These are phyloP conservation scores for Pandemis corylana DNA, from an alignment of 2,888 invertebrate species.

Conservation along the genomic window DNA sequence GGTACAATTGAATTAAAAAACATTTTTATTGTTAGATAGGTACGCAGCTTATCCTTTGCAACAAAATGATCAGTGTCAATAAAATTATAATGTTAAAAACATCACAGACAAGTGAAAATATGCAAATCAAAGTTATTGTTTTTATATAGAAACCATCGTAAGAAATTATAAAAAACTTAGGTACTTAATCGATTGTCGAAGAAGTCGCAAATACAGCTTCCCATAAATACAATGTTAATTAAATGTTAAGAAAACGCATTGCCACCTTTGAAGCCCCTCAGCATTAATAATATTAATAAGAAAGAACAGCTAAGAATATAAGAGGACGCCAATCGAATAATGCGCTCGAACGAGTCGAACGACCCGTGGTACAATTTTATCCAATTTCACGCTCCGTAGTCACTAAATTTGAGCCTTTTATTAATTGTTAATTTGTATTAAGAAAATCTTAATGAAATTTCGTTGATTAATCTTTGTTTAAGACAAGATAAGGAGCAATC, in stretches of 20 bases:
- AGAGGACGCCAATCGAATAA: constrained; percentile 61
- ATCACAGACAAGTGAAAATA: too few species aligned
- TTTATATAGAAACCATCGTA: too few species aligned
- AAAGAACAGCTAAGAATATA: constrained; percentile 31
- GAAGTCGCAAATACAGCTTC: too few species aligned
- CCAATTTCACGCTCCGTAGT: constrained; percentile 64
- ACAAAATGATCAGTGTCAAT: too few species aligned
- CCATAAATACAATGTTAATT: too few species aligned
- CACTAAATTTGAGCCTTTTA: constrained; percentile 54
- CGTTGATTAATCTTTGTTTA: constrained; percentile 50
- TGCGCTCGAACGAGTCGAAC: constrained; percentile 51
- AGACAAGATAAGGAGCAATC: constrained; percentile 42
- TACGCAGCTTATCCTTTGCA: too few species aligned
- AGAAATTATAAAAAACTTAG: too few species aligned
- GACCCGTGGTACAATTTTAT: constrained; percentile 58
- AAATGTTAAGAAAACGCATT: background rate
- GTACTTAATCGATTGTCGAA: too few species aligned
- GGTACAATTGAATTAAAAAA: too few species aligned
- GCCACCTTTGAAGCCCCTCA: background rate
- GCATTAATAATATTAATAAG: background rate
- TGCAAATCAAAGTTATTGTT: too few species aligned
- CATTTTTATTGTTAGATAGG: too few species aligned
- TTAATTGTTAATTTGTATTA: constrained; percentile 71
- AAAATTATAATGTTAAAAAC: too few species aligned
- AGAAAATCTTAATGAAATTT: constrained; percentile 51